These are phyloP conservation scores for Diarsia brunnea DNA, from an alignment of 2,888 invertebrate genomes.

Conservation along the genomic window DNA sequence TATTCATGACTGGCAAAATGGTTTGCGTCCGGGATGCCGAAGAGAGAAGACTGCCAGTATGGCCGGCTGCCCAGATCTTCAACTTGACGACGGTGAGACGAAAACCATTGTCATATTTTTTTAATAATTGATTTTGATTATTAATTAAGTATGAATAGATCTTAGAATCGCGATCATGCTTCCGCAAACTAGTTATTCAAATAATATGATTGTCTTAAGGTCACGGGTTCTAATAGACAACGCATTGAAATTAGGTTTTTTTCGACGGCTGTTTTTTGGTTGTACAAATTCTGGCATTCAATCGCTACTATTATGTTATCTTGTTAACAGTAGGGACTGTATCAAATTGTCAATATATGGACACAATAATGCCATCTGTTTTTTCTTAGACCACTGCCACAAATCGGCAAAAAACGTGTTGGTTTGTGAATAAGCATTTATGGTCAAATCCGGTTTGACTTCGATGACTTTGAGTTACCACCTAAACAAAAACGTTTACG, in stretches of 20 bases:
- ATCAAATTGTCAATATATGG: neutral
- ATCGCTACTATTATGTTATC: neutral
- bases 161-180: conserved; percentile 1
- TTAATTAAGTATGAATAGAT: neutral
- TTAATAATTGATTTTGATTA: conserved; percentile 9
- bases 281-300: neutral
- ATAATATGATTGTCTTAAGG: conserved; percentile 12
- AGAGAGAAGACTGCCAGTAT: conserved; percentile 67
- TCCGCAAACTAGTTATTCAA: conserved; percentile 10
- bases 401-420: conserved; percentile 10
- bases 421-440: conserved; percentile 27
- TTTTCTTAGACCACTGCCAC: neutral
- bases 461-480: neutral
- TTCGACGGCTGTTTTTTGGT: neutral
- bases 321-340: too few relatives aligned
- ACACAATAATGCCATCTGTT: neutral
- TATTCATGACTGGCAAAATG: conserved; percentile 74
- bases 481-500: too few relatives aligned
- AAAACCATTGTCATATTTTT: conserved; percentile 3
- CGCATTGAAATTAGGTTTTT: conserved; percentile 7
- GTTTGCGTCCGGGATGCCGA: conserved; percentile 63
- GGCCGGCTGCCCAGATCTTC: conserved; percentile 35
- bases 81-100: conserved; percentile 73
- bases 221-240: conserved; percentile 19
- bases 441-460: conserved; percentile 24